A percentile compares a stretch with the other conserved stretches of the same genome.
These are phyloP conservation scores for Sebastes iracundus DNA, from an alignment of 2,797 vertebrate species.

Conservation along the genomic window DNA sequence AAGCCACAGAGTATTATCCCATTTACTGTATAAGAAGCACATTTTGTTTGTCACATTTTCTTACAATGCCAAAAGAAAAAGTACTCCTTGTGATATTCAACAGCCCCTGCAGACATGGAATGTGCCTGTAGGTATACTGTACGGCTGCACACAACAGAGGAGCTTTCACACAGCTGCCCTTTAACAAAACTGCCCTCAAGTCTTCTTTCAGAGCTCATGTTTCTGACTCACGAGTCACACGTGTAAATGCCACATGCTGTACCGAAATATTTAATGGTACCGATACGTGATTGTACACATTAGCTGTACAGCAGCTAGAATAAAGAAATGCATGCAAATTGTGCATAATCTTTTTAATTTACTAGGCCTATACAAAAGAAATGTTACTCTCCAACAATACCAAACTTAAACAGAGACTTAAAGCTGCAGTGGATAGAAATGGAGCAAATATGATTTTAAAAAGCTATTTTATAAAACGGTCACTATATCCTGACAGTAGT, in stretches of 20 bases:
- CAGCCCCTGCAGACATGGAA: background rate
- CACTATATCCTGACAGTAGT: no score
- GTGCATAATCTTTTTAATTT: background rate
- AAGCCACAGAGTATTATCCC: background rate
- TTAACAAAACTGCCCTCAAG: slow-evolving; percentile 19
- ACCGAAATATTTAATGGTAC: background rate
- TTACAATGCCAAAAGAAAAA: background rate
- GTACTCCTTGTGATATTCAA: background rate
- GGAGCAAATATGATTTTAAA: no score
- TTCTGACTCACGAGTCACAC: slow-evolving; percentile 21
- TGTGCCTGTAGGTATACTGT: background rate
- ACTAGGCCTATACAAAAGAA: accelerated
- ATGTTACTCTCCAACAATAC: background rate
- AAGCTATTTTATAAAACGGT: no score
- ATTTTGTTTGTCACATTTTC: slow-evolving; percentile 5
- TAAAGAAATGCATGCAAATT: background rate
- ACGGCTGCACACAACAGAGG: background rate
- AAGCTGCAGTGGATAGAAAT: no score
- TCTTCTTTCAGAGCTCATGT: slow-evolving; percentile 24
- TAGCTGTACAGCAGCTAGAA: background rate
- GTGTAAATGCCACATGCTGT: slow-evolving; percentile 27
- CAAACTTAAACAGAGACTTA: background rate
- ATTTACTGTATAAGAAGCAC: background rate
- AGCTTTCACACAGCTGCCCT: slow-evolving; percentile 30
- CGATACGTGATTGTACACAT: background rate